phyloP scores from a whole-genome alignment of 2,113 vertebrate species.

The Sinocyclocheilus anshuiensis region DNA sequence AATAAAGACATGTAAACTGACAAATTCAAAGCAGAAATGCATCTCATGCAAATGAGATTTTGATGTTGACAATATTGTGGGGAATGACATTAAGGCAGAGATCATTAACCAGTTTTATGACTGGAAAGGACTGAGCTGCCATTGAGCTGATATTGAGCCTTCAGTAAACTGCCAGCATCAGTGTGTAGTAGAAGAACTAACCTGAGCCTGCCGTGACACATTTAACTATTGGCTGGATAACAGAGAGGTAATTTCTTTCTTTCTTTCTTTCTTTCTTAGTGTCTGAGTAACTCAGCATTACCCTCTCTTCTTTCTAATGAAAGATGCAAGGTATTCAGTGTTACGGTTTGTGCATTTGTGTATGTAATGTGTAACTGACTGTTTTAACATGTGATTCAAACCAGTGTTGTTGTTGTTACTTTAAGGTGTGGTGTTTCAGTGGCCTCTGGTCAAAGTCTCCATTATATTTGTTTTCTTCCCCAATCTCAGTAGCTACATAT shows the following conservation, averaged over 20 bases:
- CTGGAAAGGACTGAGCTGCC: not conserved
- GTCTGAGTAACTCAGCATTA: not conserved
- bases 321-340: not conserved
- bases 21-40: constrained; percentile 8
- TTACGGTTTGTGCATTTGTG: not conserved
- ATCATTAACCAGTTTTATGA: constrained; percentile 17
- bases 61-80: not conserved
- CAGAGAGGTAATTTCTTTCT: not conserved
- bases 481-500: not conserved
- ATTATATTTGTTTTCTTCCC: not conserved
- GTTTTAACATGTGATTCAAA: not conserved
- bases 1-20: not conserved
- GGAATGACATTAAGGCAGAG: not conserved
- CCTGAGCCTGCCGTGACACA: not conserved
- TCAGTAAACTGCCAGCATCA: constrained; percentile 2
- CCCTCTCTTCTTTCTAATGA: not conserved
- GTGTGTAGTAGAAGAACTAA: not conserved
- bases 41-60: not conserved
- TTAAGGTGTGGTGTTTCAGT: not conserved
- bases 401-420: not conserved
- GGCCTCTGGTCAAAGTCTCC: constrained; percentile 3
- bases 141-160: constrained; percentile 2
- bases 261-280: not conserved
- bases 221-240: not conserved
- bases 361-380: not conserved